phyloP scores from a whole-genome alignment of 2,888 invertebrate species.

The Stenurella melanura region DNA sequence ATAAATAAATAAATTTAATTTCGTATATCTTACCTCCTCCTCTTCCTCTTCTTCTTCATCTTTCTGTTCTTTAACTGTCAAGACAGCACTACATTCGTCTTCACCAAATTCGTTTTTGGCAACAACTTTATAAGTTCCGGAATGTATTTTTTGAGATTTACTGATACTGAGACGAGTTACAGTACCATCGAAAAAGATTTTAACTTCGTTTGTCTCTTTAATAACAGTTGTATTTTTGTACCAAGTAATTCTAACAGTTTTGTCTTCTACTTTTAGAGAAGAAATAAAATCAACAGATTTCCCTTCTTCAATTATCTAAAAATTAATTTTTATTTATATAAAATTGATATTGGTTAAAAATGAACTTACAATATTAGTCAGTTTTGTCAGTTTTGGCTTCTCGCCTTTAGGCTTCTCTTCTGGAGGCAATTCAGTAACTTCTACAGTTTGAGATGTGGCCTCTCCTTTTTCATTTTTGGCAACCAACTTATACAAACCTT shows the following conservation, averaged over 20 bases:
- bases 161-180: constrained; percentile 87
- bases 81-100: constrained; percentile 89
- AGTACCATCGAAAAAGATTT: constrained; percentile 88
- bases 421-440: constrained; percentile 88
- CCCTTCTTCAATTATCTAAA: constrained; percentile 80
- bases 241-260: constrained; percentile 89
- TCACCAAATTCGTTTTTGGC: constrained; percentile 94
- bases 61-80: constrained; percentile 82
- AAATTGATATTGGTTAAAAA: constrained; percentile 13
- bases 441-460: constrained; percentile 90
- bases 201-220: constrained; percentile 85
- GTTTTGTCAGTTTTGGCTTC: constrained; percentile 87
- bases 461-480: constrained; percentile 96
- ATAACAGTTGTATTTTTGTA: constrained; percentile 88
- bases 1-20: neutral
- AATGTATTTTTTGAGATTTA: constrained; percentile 82
- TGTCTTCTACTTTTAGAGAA: constrained; percentile 84
- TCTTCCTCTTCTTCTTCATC: constrained; percentile 62
- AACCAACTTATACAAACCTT: constrained; percentile 91
- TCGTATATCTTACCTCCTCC: constrained; percentile 57
- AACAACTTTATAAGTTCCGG: constrained; percentile 89
- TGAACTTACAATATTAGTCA: constrained; percentile 83
- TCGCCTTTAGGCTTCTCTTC: constrained; percentile 84
- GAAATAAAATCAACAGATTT: constrained; percentile 87
- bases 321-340: constrained; percentile 49